These are phyloP conservation scores for Leptinotarsa tumamoca DNA, from an alignment of 2,888 invertebrate genomes.

Conservation along the genomic window DNA sequence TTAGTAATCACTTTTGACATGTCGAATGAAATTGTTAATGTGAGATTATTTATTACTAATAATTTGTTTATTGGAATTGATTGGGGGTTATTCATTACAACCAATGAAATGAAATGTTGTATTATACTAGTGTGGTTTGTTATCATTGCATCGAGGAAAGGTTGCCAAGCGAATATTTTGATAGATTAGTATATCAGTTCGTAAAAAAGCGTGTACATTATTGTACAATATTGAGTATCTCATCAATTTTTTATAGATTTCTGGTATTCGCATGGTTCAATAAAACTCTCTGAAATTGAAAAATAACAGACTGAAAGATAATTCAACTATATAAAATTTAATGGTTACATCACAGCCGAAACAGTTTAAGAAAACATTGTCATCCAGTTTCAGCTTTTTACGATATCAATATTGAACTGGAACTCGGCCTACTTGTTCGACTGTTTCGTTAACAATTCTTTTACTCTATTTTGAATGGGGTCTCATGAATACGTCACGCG, in stretches of 20 bases:
- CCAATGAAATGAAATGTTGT: slow-evolving; percentile 6
- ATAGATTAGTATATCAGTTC: not conserved
- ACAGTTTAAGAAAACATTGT: not conserved
- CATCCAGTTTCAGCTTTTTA: slow-evolving; percentile 26
- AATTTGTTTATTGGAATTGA: slow-evolving; percentile 27
- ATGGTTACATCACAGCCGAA: too few species aligned
- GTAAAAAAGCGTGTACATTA: too few species aligned
- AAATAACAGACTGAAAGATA: too few species aligned
- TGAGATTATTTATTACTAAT: slow-evolving; percentile 28
- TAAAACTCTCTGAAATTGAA: too few species aligned
- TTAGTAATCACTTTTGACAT: slow-evolving; percentile 37
- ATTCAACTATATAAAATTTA: too few species aligned
- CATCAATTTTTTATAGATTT: too few species aligned
- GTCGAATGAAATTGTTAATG: slow-evolving; percentile 35
- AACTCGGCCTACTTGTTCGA: not conserved
- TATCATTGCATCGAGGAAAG: not conserved
- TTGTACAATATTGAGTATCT: too few species aligned
- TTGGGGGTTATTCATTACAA: slow-evolving; percentile 7
- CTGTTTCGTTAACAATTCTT: slow-evolving; percentile 15
- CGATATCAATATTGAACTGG: slow-evolving; percentile 26
- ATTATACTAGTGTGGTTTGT: not conserved
- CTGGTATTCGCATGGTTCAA: too few species aligned
- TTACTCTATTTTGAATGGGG: slow-evolving; percentile 4
- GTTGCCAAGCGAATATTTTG: not conserved
- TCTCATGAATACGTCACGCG: slow-evolving; percentile 16